These are phyloP conservation scores for Eucidaris tribuloides DNA, from an alignment of 35 echinoderm and acorn worm species.

Conservation along the genomic window DNA sequence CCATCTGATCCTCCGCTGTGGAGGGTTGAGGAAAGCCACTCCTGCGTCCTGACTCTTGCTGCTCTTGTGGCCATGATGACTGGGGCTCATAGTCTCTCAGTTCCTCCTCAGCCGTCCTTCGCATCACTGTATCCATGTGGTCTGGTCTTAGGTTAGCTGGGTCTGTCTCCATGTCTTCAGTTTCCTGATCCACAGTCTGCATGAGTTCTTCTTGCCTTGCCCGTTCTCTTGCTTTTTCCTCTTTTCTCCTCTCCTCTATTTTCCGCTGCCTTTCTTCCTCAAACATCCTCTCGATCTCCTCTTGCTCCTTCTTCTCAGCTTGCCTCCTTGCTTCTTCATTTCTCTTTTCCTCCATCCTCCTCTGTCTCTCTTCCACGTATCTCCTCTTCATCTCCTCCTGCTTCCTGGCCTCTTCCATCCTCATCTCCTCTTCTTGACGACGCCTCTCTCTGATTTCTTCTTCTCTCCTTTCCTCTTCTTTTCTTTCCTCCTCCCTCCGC, in stretches of 20 bases:
- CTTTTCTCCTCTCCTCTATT: constrained; percentile 17
- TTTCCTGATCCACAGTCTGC: too few species aligned
- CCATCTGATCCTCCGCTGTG: too few species aligned
- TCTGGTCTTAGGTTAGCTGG: too few species aligned
- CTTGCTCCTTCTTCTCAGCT: constrained; percentile 7
- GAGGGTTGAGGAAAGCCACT: too few species aligned
- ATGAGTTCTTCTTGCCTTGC: constrained; percentile 16
- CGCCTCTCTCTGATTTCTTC: constrained; percentile 18
- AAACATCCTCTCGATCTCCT: constrained; percentile 25
- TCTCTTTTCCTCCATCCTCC: constrained; percentile 33
- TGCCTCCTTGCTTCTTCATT: constrained; percentile 21
- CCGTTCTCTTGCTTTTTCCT: constrained; percentile 14
- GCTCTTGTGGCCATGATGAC: background rate
- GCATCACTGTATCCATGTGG: background rate
- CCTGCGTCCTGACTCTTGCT: too few species aligned
- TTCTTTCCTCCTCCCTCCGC: background rate
- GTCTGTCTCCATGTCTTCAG: constrained; percentile 26
- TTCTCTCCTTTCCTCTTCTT: background rate
- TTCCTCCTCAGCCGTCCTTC: background rate
- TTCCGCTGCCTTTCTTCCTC: background rate
- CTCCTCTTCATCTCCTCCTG: constrained; percentile 26
- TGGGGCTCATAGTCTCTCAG: constrained; percentile 7
- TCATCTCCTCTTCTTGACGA: constrained; percentile 14
- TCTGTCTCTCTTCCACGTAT: constrained; percentile 18
- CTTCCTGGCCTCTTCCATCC: background rate